Base-by-base conservation (phyloP, 2,113 vertebrate species). In the Corythaixoides concolor region DNA sequence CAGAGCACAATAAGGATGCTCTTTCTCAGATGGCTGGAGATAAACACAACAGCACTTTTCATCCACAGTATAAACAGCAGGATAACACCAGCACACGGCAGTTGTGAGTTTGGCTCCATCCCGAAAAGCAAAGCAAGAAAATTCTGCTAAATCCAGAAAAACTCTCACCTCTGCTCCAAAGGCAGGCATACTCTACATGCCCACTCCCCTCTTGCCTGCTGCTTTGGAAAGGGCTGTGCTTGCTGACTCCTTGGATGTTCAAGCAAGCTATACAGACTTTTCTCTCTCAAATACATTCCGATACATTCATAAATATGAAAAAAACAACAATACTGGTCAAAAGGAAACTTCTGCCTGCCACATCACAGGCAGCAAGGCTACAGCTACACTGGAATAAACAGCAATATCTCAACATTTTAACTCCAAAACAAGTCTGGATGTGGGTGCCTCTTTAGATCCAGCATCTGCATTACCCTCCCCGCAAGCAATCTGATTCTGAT, bases 41-140 rank as follows among this genome's bases (percentile, higher is more conserved):
- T 93, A 95, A 94, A 91, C 62, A 77, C 74, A 91, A 66, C 58
- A 70, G 49, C 45, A 89, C 73, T 88, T 95, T n/a, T 79, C 86
- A 96, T 85, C 62, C 74, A 39, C 26, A 32, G 19, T 24, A 53
- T 81, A 96, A 96, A 94, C 41, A 90, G 41, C 66, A 82, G 88
- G 66, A n/a, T 45, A 60, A 90, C 35, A 7, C 9, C 77, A 66
- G 50, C 32, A 67, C 49, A 45, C 2, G 18, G 77, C 63, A 79
- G n/a, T 91, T 82, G 19, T 30, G 60, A 53, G 60, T 76, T 73
- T 90, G 88, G 79, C 69, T 69, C 19, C 23, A 27, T 62, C 53
- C 26, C 11, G 6, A 92, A 67, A 74, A 83, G 39, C 39, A 41
- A 86, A 92, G 22, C 41, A 90, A 80, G 86, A 68, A 81, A 77